Base-by-base conservation (phyloP, 2,113 vertebrate species). In the Cynocephalus volans region DNA sequence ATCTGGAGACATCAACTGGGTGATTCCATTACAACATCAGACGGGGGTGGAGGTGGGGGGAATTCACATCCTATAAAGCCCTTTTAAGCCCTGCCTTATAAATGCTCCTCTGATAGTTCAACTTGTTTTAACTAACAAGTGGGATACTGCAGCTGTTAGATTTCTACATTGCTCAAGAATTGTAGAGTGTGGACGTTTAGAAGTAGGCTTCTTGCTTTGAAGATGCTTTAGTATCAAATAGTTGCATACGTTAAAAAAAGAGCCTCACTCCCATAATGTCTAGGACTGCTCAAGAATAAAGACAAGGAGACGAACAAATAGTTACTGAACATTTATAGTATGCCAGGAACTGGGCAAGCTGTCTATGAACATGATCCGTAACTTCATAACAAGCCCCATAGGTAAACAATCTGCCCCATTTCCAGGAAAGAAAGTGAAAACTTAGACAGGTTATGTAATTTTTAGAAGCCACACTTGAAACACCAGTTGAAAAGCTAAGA, bases 11-110 rank as follows among this genome's bases (percentile, higher is more conserved):
- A 33, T 2, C 33, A 67, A 60, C 11, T 14, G 54, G 10, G 26
- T 26, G 60, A 26, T 11, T 80, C 52, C 15, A 45, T 72, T 13
- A 28, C 48, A 45, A 33, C 36, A 4, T 86, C 69, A 91, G 3
- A 24, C 23, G 1, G 18, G 33, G 1, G 10, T 41, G 1, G 50
- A 24, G 41, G 33, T 0, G 4, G 33, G 5, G 52, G 15, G 36
- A 10, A 56, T 45, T 58, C 52, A 28, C 1, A 0, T n/a, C 45
- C 5, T 17, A 58, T n/a, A 52, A 62, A 50, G 3, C 24, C 18
- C 36, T 56, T 48, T 8, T 1, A 11, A n/a, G 24, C 52, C 8
- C 23, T n/a, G 48, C 24, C n/a, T 67, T 14, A n/a, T 48, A 48
- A 64, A 23, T 4, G 1, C 13, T 36, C 10, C 33, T 41, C 85